Percentiles rank a stretch among this genome's conserved stretches.
Conservation (phyloP, 2,888 invertebrate genomes). For the Carpatolechia fugitivella region DNA sequence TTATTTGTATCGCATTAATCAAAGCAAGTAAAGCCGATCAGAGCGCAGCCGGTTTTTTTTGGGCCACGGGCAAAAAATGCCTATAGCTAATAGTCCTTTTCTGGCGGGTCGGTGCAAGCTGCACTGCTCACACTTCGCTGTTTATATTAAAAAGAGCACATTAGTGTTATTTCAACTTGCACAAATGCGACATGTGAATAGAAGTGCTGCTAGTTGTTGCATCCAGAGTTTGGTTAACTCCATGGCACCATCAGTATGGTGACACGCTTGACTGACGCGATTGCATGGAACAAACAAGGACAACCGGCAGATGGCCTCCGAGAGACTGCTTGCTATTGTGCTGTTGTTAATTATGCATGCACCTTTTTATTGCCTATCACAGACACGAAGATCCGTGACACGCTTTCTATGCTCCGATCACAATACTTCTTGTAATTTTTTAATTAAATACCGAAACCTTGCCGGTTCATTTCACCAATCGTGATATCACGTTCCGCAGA, state of each 20-base stretch:
- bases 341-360: slow-evolving; percentile 57
- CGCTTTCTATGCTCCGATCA: slow-evolving; percentile 57
- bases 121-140: background rate
- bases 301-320: slow-evolving; percentile 46
- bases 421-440: slow-evolving; percentile 9
- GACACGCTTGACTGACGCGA: slow-evolving; percentile 36
- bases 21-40: slow-evolving; percentile 41
- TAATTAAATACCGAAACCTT: slow-evolving; percentile 16
- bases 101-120: slow-evolving; percentile 27
- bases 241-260: slow-evolving; percentile 22
- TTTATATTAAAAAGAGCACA: background rate
- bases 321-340: slow-evolving; percentile 50
- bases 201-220: no score
- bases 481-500: slow-evolving; percentile 16
- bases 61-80: slow-evolving; percentile 55
- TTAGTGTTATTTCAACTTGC: no score
- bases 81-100: slow-evolving; percentile 39
- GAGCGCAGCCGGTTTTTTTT: slow-evolving; percentile 58
- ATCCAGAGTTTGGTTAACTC: no score
- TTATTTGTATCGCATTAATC: slow-evolving; percentile 42
- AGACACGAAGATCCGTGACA: slow-evolving; percentile 53
- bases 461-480: slow-evolving; percentile 13
- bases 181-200: no score
- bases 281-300: slow-evolving; percentile 52
- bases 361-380: slow-evolving; percentile 51